phyloP scores from a whole-genome alignment of 2,113 vertebrate genomes.

The Saguinus midas region DNA sequence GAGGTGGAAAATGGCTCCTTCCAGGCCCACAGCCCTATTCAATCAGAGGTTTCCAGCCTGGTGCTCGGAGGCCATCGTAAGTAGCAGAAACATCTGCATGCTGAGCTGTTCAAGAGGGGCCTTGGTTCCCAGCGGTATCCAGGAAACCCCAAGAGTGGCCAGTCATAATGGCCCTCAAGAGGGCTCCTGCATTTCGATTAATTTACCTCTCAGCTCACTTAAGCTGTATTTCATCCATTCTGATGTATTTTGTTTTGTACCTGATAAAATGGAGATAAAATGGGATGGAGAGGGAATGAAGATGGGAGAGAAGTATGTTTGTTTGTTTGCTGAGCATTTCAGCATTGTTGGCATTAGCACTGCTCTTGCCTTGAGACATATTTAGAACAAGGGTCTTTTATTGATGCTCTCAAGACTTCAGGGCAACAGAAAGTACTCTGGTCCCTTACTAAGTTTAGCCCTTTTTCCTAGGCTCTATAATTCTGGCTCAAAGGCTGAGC shows the following conservation, averaged over 20 bases:
- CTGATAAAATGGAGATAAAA: slow-evolving; percentile 28
- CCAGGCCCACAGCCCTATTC: not conserved
- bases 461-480: not conserved
- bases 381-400: slow-evolving; percentile 6
- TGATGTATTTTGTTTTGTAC: slow-evolving; percentile 40
- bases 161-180: slow-evolving; percentile 58
- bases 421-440: not conserved
- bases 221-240: slow-evolving; percentile 49
- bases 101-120: slow-evolving; percentile 22
- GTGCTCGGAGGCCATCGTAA: not conserved
- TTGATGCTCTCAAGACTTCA: not conserved
- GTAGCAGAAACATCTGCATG: slow-evolving; percentile 34
- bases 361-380: not conserved
- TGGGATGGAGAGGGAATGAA: not conserved
- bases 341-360: slow-evolving; percentile 9
- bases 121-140: slow-evolving; percentile 43
- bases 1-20: not conserved
- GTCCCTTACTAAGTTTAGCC: not conserved
- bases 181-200: slow-evolving; percentile 19
- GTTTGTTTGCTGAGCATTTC: slow-evolving; percentile 27
- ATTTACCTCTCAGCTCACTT: slow-evolving; percentile 30
- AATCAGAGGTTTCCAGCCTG: not conserved
- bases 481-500: not conserved
- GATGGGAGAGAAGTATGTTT: not conserved
- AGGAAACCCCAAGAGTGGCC: slow-evolving; percentile 60